These are phyloP conservation scores for Megaceryle alcyon DNA, from an alignment of 2,797 vertebrate genomes.

Conservation along the genomic window DNA sequence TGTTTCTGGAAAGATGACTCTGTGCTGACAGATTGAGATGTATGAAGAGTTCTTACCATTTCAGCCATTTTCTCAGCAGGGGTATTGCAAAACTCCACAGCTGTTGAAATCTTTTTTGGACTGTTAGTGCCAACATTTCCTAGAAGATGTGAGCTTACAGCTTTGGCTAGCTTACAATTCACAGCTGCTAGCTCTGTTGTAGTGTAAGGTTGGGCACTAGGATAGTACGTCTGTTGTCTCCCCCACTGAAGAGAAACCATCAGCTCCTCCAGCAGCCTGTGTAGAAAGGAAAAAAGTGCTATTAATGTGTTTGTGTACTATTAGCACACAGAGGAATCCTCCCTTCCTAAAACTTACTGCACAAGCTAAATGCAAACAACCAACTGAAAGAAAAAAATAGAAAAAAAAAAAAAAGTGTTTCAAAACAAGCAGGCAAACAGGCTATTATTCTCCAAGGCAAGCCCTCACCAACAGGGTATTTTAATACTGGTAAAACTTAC, in stretches of 20 bases:
- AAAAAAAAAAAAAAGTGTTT: not conserved
- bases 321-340: not conserved
- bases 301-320: not conserved
- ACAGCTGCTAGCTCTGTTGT: slow-evolving; percentile 88
- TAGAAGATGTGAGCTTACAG: slow-evolving; percentile 91
- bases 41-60: slow-evolving; percentile 80
- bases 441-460: not conserved
- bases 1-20: not conserved
- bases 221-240: slow-evolving; percentile 91
- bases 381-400: not conserved
- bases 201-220: slow-evolving; percentile 87
- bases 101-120: slow-evolving; percentile 69
- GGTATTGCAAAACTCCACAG: slow-evolving; percentile 87
- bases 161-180: slow-evolving; percentile 89
- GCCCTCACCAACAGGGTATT: not conserved
- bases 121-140: slow-evolving; percentile 80
- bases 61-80: slow-evolving; percentile 98
- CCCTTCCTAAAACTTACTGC: not conserved
- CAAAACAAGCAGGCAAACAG: not conserved
- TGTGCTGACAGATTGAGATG: not conserved
- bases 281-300: not conserved
- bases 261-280: slow-evolving; percentile 92
- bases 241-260: slow-evolving; percentile 96
- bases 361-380: not conserved
- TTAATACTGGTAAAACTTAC: not conserved